phyloP scores from a whole-genome alignment of 2,888 invertebrate species.

The Leucophenga maculata region DNA sequence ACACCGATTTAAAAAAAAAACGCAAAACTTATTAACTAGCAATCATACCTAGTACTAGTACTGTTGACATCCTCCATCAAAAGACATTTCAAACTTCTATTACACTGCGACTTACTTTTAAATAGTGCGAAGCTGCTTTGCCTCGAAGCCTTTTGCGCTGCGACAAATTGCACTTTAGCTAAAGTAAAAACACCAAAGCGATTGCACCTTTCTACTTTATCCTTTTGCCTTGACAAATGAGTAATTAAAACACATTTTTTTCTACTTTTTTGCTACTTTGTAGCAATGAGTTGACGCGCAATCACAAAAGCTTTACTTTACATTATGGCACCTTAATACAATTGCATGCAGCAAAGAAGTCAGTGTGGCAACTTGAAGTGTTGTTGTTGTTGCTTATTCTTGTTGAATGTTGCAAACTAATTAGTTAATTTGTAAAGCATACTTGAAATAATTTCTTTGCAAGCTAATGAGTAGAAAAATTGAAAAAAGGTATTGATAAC shows the following conservation, averaged over 20 bases:
- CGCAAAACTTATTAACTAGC: too few relatives aligned
- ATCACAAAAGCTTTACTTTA: not conserved
- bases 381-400: constrained; percentile 40
- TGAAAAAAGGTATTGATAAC: constrained; percentile 59
- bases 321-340: too few relatives aligned
- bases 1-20: too few relatives aligned
- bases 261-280: constrained; percentile 45
- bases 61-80: too few relatives aligned
- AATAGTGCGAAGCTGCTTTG: not conserved
- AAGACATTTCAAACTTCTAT: not conserved
- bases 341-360: constrained; percentile 33
- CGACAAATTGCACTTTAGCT: constrained; percentile 41
- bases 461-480: not conserved
- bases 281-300: constrained; percentile 34
- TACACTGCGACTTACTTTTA: not conserved
- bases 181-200: constrained; percentile 32
- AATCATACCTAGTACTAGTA: too few relatives aligned
- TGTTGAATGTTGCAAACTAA: constrained; percentile 16
- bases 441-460: not conserved
- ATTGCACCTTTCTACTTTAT: constrained; percentile 31
- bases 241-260: constrained; percentile 68
- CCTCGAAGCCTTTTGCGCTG: constrained; percentile 29
- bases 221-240: constrained; percentile 47
- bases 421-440: constrained; percentile 18
- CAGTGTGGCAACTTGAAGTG: constrained; percentile 52